Conservation (phyloP, 2,113 vertebrate species). For the Diadophis punctatus region DNA sequence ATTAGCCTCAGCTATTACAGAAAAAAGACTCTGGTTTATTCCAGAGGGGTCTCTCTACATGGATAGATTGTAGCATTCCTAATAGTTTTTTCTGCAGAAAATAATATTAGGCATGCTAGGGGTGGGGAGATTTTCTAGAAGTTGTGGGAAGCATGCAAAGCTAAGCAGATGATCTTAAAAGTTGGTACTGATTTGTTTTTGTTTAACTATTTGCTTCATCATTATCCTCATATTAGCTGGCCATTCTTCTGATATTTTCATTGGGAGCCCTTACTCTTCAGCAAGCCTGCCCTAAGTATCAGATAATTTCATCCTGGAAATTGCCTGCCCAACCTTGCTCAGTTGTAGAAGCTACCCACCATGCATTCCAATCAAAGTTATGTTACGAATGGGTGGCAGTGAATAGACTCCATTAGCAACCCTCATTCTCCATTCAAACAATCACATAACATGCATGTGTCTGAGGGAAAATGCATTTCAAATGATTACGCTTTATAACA, state of each 20-base stretch:
- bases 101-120: background rate
- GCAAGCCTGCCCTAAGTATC: background rate
- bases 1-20: background rate
- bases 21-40: slow-evolving; percentile 12
- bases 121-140: background rate
- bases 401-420: background rate
- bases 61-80: background rate
- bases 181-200: background rate
- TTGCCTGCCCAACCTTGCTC: background rate
- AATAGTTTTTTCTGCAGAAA: background rate
- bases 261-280: background rate
- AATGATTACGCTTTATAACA: background rate
- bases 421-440: too few species aligned
- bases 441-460: too few species aligned
- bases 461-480: background rate
- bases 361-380: background rate
- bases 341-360: background rate
- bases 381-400: background rate
- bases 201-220: background rate
- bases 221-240: background rate
- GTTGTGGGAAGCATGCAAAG: background rate
- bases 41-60: background rate
- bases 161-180: background rate
- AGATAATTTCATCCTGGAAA: background rate
- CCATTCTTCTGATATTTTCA: background rate